These are phyloP conservation scores for Lordiphosa collinella DNA, from an alignment of 1,140 invertebrate species.

Conservation along the genomic window DNA sequence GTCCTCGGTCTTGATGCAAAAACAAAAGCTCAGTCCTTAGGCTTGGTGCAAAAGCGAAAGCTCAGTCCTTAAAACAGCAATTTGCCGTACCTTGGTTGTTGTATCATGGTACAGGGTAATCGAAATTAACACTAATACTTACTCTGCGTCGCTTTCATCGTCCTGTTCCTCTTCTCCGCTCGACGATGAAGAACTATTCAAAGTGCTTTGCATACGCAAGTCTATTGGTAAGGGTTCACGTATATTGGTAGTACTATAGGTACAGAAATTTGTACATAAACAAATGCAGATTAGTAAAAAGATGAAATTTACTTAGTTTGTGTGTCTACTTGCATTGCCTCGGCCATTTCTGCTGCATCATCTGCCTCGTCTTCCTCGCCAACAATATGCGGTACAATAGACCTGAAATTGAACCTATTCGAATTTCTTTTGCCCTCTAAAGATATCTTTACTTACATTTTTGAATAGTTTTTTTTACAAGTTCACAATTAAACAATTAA, in stretches of 20 bases:
- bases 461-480: not conserved
- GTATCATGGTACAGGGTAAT: not conserved
- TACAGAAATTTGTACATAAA: not conserved
- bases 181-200: not conserved
- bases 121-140: not conserved
- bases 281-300: not conserved
- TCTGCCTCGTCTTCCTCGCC: conserved; percentile 33
- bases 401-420: conserved; percentile 14
- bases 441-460: not conserved
- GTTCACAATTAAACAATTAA: too few relatives aligned
- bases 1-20: too few relatives aligned
- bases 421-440: too few relatives aligned
- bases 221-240: not conserved
- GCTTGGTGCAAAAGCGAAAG: too few relatives aligned
- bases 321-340: not conserved
- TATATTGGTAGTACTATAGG: not conserved
- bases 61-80: too few relatives aligned
- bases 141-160: not conserved
- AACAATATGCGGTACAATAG: conserved; percentile 34
- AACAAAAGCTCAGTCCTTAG: too few relatives aligned
- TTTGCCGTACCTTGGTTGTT: too few relatives aligned
- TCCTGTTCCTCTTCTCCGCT: not conserved
- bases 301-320: not conserved
- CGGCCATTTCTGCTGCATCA: not conserved
- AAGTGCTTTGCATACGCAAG: not conserved